Conservation (phyloP, 2,797 vertebrate species). For the Rhinichthys osculus region DNA sequence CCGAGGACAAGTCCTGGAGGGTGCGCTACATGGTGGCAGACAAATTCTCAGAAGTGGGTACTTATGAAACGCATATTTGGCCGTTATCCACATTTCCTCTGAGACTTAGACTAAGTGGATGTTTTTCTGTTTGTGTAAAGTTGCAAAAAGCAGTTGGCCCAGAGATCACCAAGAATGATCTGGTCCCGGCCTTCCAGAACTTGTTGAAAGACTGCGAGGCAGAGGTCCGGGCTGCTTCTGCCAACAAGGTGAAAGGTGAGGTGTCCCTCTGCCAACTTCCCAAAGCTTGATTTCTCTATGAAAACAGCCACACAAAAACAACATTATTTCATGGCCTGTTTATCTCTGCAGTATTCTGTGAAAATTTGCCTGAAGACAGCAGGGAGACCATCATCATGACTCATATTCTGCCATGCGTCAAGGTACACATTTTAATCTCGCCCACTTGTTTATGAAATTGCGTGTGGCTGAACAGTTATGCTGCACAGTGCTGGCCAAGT, state of each 20-base stretch:
- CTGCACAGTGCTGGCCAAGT: conserved; percentile 7
- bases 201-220: conserved; percentile 88
- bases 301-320: conserved; percentile 11
- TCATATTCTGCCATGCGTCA: conserved; percentile 87
- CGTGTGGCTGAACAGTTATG: conserved; percentile 31
- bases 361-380: conserved; percentile 86
- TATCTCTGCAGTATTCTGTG: conserved; percentile 81
- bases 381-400: conserved; percentile 88
- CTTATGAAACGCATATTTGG: conserved; percentile 1
- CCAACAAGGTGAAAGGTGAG: conserved; percentile 88
- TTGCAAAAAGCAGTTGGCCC: conserved; percentile 88
- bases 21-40: conserved; percentile 90
- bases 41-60: conserved; percentile 86
- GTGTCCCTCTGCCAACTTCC: neutral
- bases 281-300: neutral
- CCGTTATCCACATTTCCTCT: neutral
- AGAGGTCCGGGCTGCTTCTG: conserved; percentile 85
- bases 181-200: conserved; percentile 88
- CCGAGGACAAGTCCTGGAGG: conserved; percentile 89
- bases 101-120: neutral
- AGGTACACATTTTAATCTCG: conserved; percentile 71
- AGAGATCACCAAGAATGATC: conserved; percentile 88
- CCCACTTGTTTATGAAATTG: conserved; percentile 15
- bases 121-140: conserved; percentile 64
- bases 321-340: conserved; percentile 8